phyloP scores from a whole-genome alignment of 2,888 invertebrate genomes.

The Urechis unicinctus region DNA sequence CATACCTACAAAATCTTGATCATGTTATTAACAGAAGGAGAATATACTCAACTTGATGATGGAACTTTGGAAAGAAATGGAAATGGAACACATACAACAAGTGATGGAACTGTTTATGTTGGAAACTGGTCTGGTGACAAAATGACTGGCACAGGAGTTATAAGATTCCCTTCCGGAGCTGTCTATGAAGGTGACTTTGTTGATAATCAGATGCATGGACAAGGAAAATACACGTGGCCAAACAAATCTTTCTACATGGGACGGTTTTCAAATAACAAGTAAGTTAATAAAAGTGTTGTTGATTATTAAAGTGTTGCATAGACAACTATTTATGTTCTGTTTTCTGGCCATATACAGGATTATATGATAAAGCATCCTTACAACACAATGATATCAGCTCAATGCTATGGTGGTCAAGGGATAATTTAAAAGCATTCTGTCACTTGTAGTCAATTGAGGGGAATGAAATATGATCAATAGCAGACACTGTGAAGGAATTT shows the following conservation, averaged over 20 bases:
- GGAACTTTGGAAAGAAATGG: constrained; percentile 40
- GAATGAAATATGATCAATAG: no score
- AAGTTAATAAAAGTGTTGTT: no score
- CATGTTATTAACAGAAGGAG: constrained; percentile 32
- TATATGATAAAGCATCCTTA: no score
- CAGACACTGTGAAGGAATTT: no score
- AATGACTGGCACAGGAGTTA: constrained; percentile 45
- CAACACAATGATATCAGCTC: no score
- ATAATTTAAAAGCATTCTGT: no score
- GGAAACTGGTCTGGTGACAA: constrained; percentile 44
- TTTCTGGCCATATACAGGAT: no score
- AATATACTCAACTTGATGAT: constrained; percentile 30
- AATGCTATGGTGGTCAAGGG: no score
- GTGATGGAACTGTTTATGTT: constrained; percentile 37
- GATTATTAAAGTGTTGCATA: no score
- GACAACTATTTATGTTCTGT: no score
- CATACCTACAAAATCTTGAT: not conserved
- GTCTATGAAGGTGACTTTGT: constrained; percentile 43
- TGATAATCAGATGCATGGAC: constrained; percentile 46
- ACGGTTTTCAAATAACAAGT: constrained; percentile 46
- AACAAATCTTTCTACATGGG: constrained; percentile 45
- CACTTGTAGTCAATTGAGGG: no score
- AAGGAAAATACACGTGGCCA: constrained; percentile 45
- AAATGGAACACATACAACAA: constrained; percentile 33
- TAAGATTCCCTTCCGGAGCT: constrained; percentile 37